phyloP scores from a whole-genome alignment of 2,888 invertebrate species.

The Gymnosoma rotundatum region DNA sequence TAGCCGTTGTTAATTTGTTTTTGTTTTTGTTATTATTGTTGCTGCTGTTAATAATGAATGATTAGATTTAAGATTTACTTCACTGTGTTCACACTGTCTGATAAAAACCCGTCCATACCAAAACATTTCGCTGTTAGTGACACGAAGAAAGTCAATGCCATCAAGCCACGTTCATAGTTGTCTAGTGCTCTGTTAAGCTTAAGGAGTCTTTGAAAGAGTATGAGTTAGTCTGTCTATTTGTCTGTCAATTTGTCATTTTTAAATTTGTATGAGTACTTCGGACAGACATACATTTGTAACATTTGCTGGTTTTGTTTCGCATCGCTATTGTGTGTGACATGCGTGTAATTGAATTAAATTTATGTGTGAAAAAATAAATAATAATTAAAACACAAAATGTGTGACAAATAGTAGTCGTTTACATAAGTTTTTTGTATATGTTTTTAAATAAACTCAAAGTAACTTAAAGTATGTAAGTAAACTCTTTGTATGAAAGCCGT shows the following conservation, averaged over 20 bases:
- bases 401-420: slow-evolving; percentile 47
- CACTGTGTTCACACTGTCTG: slow-evolving; percentile 35
- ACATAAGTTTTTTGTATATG: not conserved
- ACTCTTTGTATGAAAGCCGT: no score
- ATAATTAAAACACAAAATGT: slow-evolving; percentile 65
- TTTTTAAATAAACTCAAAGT: not conserved
- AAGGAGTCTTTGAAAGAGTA: slow-evolving; percentile 15
- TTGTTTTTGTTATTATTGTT: slow-evolving; percentile 4
- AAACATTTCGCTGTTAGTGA: slow-evolving; percentile 15
- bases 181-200: slow-evolving; percentile 35
- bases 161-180: not conserved
- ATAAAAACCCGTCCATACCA: slow-evolving; percentile 6
- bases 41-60: slow-evolving; percentile 48
- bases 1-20: slow-evolving; percentile 40
- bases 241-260: slow-evolving; percentile 7
- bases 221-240: slow-evolving; percentile 1
- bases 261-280: slow-evolving; percentile 9
- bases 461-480: not conserved
- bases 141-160: slow-evolving; percentile 39
- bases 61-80: slow-evolving; percentile 58
- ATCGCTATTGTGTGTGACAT: slow-evolving; percentile 50
- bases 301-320: slow-evolving; percentile 10
- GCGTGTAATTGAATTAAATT: slow-evolving; percentile 70
- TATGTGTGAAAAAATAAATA: slow-evolving; percentile 68
- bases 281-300: not conserved